phyloP scores from a whole-genome alignment of 2,888 invertebrate genomes.

The Calameuta pallipes region DNA sequence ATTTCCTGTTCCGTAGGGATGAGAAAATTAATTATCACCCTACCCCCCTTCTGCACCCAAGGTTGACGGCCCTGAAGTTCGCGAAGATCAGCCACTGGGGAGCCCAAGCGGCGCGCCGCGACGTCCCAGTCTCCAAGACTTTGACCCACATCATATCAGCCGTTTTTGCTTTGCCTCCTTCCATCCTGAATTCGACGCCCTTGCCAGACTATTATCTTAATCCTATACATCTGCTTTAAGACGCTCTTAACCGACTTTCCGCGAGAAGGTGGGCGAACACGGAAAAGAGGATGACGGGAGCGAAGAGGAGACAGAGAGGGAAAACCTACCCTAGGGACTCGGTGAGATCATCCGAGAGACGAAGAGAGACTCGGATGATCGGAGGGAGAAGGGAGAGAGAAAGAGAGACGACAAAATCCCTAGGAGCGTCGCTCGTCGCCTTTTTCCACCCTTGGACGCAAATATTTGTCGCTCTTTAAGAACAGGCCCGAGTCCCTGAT shows the following conservation, averaged over 20 bases:
- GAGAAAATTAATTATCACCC: neutral
- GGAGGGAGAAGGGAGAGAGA: neutral
- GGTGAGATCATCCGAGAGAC: neutral
- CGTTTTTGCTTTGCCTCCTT: slow-evolving; percentile 59
- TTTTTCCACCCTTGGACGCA: neutral
- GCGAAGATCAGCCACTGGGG: slow-evolving; percentile 33
- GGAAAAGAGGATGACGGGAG: neutral
- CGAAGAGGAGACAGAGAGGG: neutral
- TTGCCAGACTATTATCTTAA: slow-evolving; percentile 64
- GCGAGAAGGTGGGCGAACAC: neutral
- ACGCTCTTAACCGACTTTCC: slow-evolving; percentile 29
- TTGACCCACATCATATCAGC: slow-evolving; percentile 64
- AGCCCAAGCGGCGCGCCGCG: slow-evolving; percentile 54
- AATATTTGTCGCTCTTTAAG: slow-evolving; percentile 8
- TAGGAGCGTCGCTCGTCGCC: neutral
- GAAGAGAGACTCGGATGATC: neutral
- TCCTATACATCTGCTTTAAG: slow-evolving; percentile 64
- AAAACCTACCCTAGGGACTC: neutral
- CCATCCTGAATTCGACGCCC: slow-evolving; percentile 50
- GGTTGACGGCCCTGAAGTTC: slow-evolving; percentile 4
- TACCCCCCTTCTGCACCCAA: neutral
- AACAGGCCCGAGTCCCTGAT: neutral
- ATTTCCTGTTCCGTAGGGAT: neutral
- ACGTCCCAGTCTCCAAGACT: slow-evolving; percentile 62
- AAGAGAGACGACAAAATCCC: neutral